A percentile compares a stretch with the other conserved stretches of the same genome.
Evolutionary conservation across 2,888 invertebrate species (phyloP).

Genomic region (Podabrus alpinus): DNA sequence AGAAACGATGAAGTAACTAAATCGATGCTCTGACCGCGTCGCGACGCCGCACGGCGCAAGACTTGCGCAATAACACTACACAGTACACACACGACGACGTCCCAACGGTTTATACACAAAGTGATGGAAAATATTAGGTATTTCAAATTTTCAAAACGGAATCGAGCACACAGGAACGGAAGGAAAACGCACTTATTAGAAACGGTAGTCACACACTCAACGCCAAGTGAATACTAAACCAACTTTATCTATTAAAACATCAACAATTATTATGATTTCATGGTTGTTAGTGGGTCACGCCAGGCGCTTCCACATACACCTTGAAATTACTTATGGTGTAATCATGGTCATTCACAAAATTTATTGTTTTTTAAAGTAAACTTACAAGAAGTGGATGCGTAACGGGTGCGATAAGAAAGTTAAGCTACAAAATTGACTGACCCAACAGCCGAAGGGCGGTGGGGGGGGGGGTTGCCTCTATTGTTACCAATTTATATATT

Average conservation of each 20-base stretch:
- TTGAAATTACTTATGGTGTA: constrained; percentile 10
- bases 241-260: constrained; percentile 31
- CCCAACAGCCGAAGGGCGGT: too few relatives aligned
- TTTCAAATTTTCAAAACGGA: not conserved
- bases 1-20: constrained; percentile 41
- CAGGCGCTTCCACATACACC: constrained; percentile 18
- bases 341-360: not conserved
- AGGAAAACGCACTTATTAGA: constrained; percentile 28
- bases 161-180: constrained; percentile 11
- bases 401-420: not conserved
- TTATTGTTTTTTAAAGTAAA: not conserved
- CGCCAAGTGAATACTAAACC: constrained; percentile 29
- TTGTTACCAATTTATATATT: too few relatives aligned
- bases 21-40: constrained; percentile 51
- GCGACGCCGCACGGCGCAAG: constrained; percentile 47
- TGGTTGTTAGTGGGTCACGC: constrained; percentile 31
- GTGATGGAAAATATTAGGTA: not conserved
- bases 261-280: constrained; percentile 31
- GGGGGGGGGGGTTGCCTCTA: too few relatives aligned
- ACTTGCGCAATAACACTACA: constrained; percentile 36
- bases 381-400: not conserved
- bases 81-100: not conserved
- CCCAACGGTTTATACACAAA: constrained; percentile 6
- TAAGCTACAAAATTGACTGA: too few relatives aligned
- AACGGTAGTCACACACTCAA: constrained; percentile 20